These are phyloP conservation scores for Leptinotarsa defecta DNA, from an alignment of 1,140 invertebrate species.

Conservation along the genomic window DNA sequence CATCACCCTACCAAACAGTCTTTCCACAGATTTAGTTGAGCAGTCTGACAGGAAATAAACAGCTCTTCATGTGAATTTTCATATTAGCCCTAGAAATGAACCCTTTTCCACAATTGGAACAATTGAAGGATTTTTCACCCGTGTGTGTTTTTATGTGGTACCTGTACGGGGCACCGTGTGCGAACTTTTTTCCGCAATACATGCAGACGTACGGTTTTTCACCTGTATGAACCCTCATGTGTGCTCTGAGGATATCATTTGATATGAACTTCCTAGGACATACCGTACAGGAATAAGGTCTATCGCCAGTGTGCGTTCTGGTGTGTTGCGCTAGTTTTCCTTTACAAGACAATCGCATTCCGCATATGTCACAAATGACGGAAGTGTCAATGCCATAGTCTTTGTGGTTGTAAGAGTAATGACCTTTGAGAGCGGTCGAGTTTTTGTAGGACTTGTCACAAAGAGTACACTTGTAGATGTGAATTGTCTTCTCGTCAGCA, in stretches of 20 bases:
- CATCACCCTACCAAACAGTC: too few species aligned
- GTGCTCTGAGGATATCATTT: constrained; percentile 55
- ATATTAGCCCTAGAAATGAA: constrained; percentile 62
- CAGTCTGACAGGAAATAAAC: constrained; percentile 14
- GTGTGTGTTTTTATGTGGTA: constrained; percentile 60
- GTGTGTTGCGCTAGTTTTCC: constrained; percentile 66
- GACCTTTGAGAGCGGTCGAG: constrained; percentile 45
- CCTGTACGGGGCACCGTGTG: constrained; percentile 32
- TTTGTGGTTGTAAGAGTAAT: constrained; percentile 46
- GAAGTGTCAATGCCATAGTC: constrained; percentile 45
- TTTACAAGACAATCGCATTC: constrained; percentile 73
- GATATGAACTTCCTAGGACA: constrained; percentile 32
- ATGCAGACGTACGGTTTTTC: constrained; percentile 73
- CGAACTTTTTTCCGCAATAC: constrained; percentile 67
- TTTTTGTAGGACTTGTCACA: constrained; percentile 48
- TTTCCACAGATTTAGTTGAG: not conserved
- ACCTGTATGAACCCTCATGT: constrained; percentile 75
- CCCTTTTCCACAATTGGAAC: constrained; percentile 66
- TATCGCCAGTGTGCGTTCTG: constrained; percentile 21
- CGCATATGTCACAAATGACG: constrained; percentile 70
- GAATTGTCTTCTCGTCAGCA: constrained; percentile 16
- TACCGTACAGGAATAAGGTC: constrained; percentile 30
- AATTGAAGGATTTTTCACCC: constrained; percentile 64
- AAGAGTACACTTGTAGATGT: constrained; percentile 20
- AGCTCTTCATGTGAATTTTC: constrained; percentile 28